Evolutionary conservation across 2,888 invertebrate species (phyloP).

Genomic region (Hoplodrina blanda): DNA sequence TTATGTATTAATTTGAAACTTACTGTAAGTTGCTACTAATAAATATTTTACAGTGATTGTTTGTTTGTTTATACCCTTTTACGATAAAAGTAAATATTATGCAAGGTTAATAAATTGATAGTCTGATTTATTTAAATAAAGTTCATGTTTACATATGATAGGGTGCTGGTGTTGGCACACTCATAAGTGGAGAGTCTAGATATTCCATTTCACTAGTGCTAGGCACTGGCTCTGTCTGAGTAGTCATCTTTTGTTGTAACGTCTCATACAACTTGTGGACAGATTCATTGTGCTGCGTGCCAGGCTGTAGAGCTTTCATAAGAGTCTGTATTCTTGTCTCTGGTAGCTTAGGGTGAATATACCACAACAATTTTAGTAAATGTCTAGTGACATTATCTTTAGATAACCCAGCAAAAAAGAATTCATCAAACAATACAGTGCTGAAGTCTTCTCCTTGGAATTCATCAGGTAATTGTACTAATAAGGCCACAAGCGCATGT

Average conservation of each 20-base stretch:
- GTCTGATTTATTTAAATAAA: conserved; percentile 43
- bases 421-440: conserved; percentile 98
- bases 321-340: conserved; percentile 94
- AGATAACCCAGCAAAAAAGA: conserved; percentile 96
- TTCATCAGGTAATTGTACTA: conserved; percentile 97
- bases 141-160: conserved; percentile 85
- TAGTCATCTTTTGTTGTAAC: conserved; percentile 94
- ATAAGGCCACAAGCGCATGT: conserved; percentile 96
- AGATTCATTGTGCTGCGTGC: conserved; percentile 95
- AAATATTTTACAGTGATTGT: conserved; percentile 81
- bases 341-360: conserved; percentile 96
- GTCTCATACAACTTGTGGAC: conserved; percentile 95
- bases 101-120: not conserved
- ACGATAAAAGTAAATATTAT: conserved; percentile 20
- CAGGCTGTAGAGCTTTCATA: conserved; percentile 94
- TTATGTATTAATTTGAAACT: conserved; percentile 74
- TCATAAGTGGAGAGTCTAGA: conserved; percentile 95
- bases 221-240: conserved; percentile 92
- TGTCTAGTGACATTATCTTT: conserved; percentile 98
- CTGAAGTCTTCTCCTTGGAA: conserved; percentile 98
- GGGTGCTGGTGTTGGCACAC: conserved; percentile 95
- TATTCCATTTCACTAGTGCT: conserved; percentile 93
- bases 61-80: conserved; percentile 19
- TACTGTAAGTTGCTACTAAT: conserved; percentile 85
- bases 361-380: conserved; percentile 97